Evolutionary conservation across 2,113 vertebrate genomes (phyloP).

Genomic region (Eolophus roseicapilla): DNA sequence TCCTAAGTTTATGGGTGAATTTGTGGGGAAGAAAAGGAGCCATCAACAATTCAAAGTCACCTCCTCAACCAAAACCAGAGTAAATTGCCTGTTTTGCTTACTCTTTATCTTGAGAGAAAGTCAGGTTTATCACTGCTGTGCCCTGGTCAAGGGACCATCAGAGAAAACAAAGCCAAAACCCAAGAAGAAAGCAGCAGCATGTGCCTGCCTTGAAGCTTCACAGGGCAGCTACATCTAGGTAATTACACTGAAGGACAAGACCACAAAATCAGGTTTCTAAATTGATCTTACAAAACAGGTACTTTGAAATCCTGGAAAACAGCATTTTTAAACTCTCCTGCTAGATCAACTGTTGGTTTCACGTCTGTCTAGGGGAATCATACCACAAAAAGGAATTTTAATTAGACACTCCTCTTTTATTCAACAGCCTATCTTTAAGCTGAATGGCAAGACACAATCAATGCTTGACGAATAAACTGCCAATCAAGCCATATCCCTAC

Average conservation of each 20-base stretch:
- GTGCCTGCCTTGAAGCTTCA: background rate
- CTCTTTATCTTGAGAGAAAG: background rate
- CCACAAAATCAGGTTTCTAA: background rate
- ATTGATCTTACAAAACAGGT: background rate
- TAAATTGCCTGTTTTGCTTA: background rate
- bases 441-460: slow-evolving; percentile 5
- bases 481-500: background rate
- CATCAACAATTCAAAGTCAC: background rate
- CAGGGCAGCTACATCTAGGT: background rate
- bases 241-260: background rate
- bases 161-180: background rate
- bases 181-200: background rate
- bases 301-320: background rate
- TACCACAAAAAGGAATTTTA: slow-evolving; percentile 1
- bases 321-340: background rate
- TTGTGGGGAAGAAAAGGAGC: background rate
- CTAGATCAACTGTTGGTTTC: background rate
- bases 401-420: background rate
- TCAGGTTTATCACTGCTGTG: background rate
- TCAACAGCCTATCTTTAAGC: background rate
- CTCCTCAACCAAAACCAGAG: background rate
- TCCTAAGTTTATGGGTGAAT: background rate
- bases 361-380: background rate
- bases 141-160: background rate
- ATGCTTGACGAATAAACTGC: slow-evolving; percentile 1